These are phyloP conservation scores for Danaus plexippus DNA, from an alignment of 1,140 invertebrate genomes.

Conservation along the genomic window DNA sequence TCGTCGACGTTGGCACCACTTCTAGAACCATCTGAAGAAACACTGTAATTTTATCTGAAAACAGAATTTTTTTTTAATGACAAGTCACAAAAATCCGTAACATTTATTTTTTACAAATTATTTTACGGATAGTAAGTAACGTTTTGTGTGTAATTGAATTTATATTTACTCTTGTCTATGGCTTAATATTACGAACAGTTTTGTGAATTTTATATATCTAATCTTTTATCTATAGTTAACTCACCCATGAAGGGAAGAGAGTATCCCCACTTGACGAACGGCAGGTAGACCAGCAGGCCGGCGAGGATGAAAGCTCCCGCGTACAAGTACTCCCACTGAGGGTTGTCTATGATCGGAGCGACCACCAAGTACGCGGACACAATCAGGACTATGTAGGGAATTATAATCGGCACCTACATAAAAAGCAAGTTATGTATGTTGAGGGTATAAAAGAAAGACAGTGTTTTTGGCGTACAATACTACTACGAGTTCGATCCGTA, in stretches of 20 bases:
- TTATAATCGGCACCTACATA: conserved; percentile 88
- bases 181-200: no score
- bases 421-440: no score
- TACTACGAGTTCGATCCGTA: no score
- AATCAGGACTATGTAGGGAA: conserved; percentile 89
- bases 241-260: conserved; percentile 88
- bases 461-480: no score
- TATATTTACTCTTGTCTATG: no score
- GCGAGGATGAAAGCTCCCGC: conserved; percentile 89
- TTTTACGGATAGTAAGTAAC: no score
- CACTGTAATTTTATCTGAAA: conserved; percentile 88
- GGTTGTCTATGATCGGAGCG: conserved; percentile 92
- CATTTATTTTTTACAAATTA: no score
- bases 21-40: conserved; percentile 93
- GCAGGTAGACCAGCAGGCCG: conserved; percentile 92
- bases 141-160: no score
- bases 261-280: conserved; percentile 91
- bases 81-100: not conserved
- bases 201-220: no score
- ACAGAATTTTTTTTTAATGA: conserved; percentile 26
- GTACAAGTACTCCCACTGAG: conserved; percentile 93
- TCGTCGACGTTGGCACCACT: conserved; percentile 89
- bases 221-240: not conserved
- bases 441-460: no score
- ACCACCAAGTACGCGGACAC: conserved; percentile 93